Conservation (phyloP, 2,113 vertebrate species). For the Nycticebus coucang region DNA sequence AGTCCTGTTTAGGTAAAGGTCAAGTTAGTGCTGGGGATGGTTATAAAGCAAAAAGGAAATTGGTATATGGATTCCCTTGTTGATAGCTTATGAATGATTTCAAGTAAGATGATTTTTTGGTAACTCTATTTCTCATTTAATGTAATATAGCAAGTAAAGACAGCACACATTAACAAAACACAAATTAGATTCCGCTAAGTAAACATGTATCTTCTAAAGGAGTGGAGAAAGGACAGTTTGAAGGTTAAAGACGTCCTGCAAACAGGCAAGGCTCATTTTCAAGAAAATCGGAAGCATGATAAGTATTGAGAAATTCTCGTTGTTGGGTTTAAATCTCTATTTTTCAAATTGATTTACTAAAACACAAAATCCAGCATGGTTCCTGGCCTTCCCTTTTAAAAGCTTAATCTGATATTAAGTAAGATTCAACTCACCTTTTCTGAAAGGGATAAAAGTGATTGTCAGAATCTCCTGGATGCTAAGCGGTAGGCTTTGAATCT, state of each 20-base stretch:
- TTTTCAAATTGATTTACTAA: conserved; percentile 58
- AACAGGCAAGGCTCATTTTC: conserved; percentile 79
- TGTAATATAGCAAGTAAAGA: conserved; percentile 89
- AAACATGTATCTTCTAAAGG: conserved; percentile 87
- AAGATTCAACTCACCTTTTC: not conserved
- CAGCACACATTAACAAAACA: conserved; percentile 88
- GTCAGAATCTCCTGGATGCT: not conserved
- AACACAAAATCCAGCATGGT: not conserved
- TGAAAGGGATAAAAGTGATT: not conserved
- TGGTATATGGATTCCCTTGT: conserved; percentile 87
- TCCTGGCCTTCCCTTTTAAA: not conserved
- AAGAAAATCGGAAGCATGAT: conserved; percentile 81
- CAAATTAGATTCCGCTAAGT: conserved; percentile 92
- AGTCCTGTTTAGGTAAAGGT: conserved; percentile 89
- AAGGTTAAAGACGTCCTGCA: conserved; percentile 86
- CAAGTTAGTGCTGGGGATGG: conserved; percentile 86
- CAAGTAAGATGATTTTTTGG: conserved; percentile 87
- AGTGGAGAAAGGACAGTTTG: conserved; percentile 86
- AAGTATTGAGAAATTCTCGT: conserved; percentile 81
- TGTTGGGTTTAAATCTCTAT: conserved; percentile 79
- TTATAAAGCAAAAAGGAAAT: conserved; percentile 87
- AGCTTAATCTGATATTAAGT: not conserved
- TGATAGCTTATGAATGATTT: conserved; percentile 86
- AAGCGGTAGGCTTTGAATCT: not conserved
- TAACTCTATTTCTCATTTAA: conserved; percentile 91